Conservation (phyloP, 1,140 invertebrate genomes). For the Apis dorsata region DNA sequence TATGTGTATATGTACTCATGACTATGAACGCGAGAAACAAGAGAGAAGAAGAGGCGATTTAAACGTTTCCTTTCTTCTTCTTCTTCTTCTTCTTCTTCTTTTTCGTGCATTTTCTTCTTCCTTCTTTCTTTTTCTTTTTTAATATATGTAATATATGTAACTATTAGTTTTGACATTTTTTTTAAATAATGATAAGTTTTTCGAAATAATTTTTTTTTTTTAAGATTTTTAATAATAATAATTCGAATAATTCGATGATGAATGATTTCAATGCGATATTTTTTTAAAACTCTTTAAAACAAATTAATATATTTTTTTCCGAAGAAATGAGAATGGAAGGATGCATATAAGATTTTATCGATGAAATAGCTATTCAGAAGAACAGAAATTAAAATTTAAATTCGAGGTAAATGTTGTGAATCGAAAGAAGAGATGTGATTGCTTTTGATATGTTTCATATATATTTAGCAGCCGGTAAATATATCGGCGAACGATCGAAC, state of each 20-base stretch:
- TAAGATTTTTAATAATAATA: not conserved
- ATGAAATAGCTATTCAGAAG: no score
- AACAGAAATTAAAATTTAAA: no score
- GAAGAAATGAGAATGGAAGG: not conserved
- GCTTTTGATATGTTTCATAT: no score
- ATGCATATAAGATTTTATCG: not conserved
- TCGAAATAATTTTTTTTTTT: not conserved
- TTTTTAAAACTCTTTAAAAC: not conserved
- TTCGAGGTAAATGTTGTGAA: no score
- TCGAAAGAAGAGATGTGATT: not conserved
- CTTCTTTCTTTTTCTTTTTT: not conserved
- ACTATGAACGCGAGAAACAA: not conserved
- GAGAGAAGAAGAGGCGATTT: not conserved
- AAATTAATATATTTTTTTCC: not conserved
- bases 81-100: not conserved
- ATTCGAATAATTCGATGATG: not conserved
- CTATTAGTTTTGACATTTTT: no score
- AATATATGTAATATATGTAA: not conserved
- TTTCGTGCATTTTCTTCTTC: not conserved
- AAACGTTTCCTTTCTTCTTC: not conserved
- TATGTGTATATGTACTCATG: not conserved
- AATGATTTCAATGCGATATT: not conserved
- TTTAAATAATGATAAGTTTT: not conserved
- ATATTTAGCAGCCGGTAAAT: not conserved
- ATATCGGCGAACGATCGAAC: not conserved